Percentiles rank a stretch among this genome's conserved stretches.
These are phyloP conservation scores for Solenopsis fugax DNA, from an alignment of 1,140 invertebrate species.

Conservation along the genomic window DNA sequence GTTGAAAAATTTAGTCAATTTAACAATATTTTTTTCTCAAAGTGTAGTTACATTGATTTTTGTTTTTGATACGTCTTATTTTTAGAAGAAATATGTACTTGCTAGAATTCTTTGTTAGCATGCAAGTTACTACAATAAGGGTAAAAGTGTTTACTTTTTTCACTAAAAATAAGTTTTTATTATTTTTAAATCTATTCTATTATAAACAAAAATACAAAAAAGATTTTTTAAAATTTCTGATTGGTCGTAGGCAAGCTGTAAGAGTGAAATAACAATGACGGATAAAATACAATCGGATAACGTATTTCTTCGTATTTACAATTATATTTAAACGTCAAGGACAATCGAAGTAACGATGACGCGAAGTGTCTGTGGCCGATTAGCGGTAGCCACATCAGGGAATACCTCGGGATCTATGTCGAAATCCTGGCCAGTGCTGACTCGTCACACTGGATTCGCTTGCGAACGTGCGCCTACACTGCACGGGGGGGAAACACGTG, in stretches of 20 bases:
- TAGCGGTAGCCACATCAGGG: conserved; percentile 74
- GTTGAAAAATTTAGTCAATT: too few relatives aligned
- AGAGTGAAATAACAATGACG: neutral
- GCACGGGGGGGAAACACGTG: conserved; percentile 41
- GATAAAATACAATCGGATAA: neutral
- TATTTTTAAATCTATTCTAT: neutral
- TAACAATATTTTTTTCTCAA: too few relatives aligned
- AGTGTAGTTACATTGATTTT: neutral
- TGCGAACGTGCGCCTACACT: conserved; percentile 52
- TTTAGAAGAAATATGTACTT: neutral
- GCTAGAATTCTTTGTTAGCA: neutral
- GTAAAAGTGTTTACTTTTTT: neutral
- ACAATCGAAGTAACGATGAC: conserved; percentile 39
- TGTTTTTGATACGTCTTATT: neutral
- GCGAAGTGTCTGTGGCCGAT: conserved; percentile 45
- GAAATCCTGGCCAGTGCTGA: conserved; percentile 80
- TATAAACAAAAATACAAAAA: neutral
- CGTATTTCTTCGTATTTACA: neutral
- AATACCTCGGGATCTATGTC: conserved; percentile 78
- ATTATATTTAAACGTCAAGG: conserved; percentile 49
- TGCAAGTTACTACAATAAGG: neutral
- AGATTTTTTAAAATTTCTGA: neutral
- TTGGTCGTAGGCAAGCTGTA: neutral
- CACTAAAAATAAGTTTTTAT: neutral
- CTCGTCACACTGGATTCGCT: conserved; percentile 72